Evolutionary conservation across 2,888 invertebrate genomes (phyloP).

Genomic region (Eristalinus aeneus): DNA sequence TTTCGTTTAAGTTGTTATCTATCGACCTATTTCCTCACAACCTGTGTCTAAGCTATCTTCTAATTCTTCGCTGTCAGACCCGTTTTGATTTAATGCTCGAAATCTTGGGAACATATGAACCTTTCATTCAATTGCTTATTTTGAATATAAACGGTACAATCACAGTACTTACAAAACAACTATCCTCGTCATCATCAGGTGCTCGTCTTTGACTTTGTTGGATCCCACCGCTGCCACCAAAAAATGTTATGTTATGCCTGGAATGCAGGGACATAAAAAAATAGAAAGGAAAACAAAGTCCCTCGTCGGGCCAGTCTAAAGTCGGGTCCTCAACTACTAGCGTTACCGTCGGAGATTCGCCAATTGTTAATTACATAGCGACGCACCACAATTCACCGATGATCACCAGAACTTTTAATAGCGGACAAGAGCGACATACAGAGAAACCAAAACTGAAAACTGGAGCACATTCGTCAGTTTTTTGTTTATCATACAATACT

Average conservation of each 20-base stretch:
- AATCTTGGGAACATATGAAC: too few species aligned
- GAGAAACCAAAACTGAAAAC: too few species aligned
- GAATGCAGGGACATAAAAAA: background rate
- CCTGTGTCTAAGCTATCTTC: too few species aligned
- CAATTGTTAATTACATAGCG: too few species aligned
- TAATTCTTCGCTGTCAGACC: background rate
- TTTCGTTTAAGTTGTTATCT: background rate
- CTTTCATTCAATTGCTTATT: background rate
- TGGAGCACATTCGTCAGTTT: too few species aligned
- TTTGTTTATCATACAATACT: too few species aligned
- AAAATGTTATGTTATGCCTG: constrained; percentile 5
- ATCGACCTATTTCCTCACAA: background rate
- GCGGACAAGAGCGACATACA: too few species aligned
- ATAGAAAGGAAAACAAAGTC: background rate
- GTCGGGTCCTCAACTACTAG: background rate
- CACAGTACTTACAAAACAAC: background rate
- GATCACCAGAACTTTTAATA: too few species aligned
- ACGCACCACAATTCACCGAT: too few species aligned
- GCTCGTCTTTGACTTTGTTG: background rate
- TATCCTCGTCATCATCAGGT: background rate
- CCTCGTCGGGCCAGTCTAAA: background rate
- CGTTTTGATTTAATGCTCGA: background rate
- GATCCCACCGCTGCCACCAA: constrained; percentile 12
- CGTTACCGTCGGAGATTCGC: too few species aligned
- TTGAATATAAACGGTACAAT: background rate